Percentiles rank a stretch among this genome's conserved stretches.
These are phyloP conservation scores for western clawed frog (Xenopus tropicalis) DNA, from an alignment of 2,113 vertebrate species.

Conservation along the genomic window DNA sequence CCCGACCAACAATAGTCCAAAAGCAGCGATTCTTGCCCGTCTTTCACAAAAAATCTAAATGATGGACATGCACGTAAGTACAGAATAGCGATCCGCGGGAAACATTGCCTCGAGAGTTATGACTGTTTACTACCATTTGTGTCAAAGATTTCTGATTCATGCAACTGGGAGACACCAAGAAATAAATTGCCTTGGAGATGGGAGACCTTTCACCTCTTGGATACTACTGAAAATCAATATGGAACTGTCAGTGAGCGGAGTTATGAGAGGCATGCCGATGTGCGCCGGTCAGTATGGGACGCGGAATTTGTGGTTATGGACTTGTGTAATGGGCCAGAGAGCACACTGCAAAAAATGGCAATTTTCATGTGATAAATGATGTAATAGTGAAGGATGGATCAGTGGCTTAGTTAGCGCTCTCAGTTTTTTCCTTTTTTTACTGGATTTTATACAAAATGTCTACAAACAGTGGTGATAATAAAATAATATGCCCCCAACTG, in stretches of 20 bases:
- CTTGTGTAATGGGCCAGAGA: conserved; percentile 14
- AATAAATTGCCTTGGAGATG: conserved; percentile 34
- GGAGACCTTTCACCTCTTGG: conserved; percentile 36
- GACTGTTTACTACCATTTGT: conserved; percentile 16
- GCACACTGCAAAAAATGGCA: conserved; percentile 20
- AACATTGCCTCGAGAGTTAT: conserved; percentile 7
- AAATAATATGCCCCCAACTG: too few species aligned
- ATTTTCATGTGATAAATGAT: neutral
- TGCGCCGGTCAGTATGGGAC: conserved; percentile 14
- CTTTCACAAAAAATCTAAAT: neutral
- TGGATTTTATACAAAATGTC: too few species aligned
- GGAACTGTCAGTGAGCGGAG: conserved; percentile 11
- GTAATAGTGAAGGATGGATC: too few species aligned
- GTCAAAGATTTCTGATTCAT: conserved; percentile 28
- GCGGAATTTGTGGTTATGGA: conserved; percentile 24
- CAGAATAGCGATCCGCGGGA: conserved; percentile 8
- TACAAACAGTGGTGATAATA: too few species aligned
- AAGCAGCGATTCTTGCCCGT: too few species aligned
- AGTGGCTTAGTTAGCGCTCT: too few species aligned
- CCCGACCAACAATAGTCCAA: too few species aligned
- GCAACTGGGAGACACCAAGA: conserved; percentile 21
- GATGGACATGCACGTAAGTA: neutral
- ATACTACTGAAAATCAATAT: conserved; percentile 32
- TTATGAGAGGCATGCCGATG: conserved; percentile 25
- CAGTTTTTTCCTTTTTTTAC: too few species aligned